A percentile compares a stretch with the other conserved stretches of the same genome.
These are phyloP conservation scores for Aphodius granarius DNA, from an alignment of 2,888 invertebrate species.

Conservation along the genomic window DNA sequence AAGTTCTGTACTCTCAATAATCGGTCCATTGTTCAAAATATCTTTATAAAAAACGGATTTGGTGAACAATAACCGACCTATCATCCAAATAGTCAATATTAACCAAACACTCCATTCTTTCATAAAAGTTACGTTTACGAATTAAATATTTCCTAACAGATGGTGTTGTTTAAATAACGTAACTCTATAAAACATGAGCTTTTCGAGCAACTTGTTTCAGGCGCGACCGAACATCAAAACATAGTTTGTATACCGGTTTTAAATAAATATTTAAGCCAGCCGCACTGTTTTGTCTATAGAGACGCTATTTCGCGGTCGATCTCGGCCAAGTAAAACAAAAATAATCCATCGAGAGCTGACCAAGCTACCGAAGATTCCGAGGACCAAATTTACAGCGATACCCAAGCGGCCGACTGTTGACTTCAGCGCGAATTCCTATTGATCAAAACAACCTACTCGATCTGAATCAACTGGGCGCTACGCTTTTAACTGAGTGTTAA, in stretches of 20 bases:
- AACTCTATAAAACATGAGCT: not conserved
- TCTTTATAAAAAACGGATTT: too few species aligned
- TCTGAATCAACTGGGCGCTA: not conserved
- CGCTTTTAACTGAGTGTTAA: not conserved
- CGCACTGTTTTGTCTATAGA: not conserved
- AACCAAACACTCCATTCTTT: too few species aligned
- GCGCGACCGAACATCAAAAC: not conserved
- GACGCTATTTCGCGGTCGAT: not conserved
- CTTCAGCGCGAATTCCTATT: not conserved
- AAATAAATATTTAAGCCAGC: not conserved
- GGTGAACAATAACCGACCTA: too few species aligned
- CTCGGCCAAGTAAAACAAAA: not conserved
- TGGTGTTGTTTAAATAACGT: not conserved
- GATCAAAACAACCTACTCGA: not conserved
- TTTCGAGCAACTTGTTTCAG: not conserved
- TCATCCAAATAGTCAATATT: too few species aligned
- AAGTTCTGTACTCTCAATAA: too few species aligned
- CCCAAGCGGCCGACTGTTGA: not conserved
- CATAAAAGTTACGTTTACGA: too few species aligned
- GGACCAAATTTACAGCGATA: not conserved
- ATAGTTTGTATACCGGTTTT: not conserved
- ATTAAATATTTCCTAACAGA: too few species aligned
- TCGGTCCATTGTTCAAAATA: too few species aligned
- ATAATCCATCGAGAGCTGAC: not conserved
- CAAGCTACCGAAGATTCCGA: not conserved